These are phyloP conservation scores for Phengaris alcon DNA, from an alignment of 2,888 invertebrate species.

Conservation along the genomic window DNA sequence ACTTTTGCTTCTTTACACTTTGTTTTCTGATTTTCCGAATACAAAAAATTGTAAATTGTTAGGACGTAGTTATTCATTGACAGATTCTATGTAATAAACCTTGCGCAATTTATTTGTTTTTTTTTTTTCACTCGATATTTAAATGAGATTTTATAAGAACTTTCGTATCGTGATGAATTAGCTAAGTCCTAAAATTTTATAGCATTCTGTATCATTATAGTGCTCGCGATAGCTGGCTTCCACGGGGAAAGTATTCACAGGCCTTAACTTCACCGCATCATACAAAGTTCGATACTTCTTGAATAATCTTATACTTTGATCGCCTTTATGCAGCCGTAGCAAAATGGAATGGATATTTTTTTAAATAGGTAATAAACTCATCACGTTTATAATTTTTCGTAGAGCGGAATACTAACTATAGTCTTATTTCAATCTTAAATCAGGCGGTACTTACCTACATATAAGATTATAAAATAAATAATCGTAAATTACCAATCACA, in stretches of 20 bases:
- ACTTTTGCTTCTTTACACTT: not conserved
- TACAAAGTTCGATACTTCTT: constrained; percentile 15
- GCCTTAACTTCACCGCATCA: constrained; percentile 29
- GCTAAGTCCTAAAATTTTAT: not conserved
- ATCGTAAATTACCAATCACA: not conserved
- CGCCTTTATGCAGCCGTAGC: not conserved
- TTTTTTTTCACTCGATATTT: no score
- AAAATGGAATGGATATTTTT: not conserved
- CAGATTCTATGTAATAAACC: no score
- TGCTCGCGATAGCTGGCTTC: constrained; percentile 30
- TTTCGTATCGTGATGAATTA: no score
- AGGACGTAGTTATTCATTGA: no score
- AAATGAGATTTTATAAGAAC: no score
- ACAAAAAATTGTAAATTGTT: not conserved
- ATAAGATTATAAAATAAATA: not conserved
- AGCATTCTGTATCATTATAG: constrained; percentile 25
- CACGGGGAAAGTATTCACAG: constrained; percentile 36
- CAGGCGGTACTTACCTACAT: no score
- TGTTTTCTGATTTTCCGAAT: not conserved
- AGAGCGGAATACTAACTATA: no score
- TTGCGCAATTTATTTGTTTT: no score
- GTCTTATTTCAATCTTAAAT: no score
- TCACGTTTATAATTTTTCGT: not conserved
- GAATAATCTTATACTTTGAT: constrained; percentile 1
- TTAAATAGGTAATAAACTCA: not conserved